Evolutionary conservation across 2,113 vertebrate genomes (phyloP).

Genomic region (Danionella cerebrum): DNA sequence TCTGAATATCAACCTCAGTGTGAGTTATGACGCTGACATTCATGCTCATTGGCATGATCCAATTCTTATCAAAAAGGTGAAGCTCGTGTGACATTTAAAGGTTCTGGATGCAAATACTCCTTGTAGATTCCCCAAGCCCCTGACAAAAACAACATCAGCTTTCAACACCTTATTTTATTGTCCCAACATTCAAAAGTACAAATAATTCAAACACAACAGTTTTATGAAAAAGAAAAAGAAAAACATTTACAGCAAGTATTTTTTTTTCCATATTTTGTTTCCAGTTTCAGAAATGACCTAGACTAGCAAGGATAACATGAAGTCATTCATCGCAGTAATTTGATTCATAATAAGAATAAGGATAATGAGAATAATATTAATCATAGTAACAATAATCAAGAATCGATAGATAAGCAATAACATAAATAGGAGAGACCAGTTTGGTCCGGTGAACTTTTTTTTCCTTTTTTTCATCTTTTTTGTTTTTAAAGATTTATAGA

Average conservation of each 20-base stretch:
- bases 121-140: too few relatives aligned
- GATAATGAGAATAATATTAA: conserved; percentile 73
- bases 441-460: conserved; percentile 85
- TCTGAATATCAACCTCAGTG: conserved; percentile 25
- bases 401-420: conserved; percentile 73
- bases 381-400: conserved; percentile 75
- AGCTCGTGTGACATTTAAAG: conserved; percentile 33
- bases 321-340: conserved; percentile 97
- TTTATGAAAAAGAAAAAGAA: conserved; percentile 78
- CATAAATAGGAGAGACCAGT: conserved; percentile 94
- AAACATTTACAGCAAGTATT: conserved; percentile 78
- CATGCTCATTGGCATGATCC: conserved; percentile 21
- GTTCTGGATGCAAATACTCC: too few relatives aligned
- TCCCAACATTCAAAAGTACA: conserved; percentile 99
- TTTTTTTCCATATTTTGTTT: conserved; percentile 71
- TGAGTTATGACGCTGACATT: conserved; percentile 30
- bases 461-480: conserved; percentile 71
- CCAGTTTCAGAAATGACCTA: conserved; percentile 96
- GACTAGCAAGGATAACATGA: conserved; percentile 99
- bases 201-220: conserved; percentile 99
- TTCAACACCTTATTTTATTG: conserved; percentile 99
- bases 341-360: conserved; percentile 77
- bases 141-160: conserved; percentile 42
- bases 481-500: conserved; percentile 83
- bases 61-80: conserved; percentile 23